phyloP scores from a whole-genome alignment of 2,113 vertebrate genomes.

The Mirounga angustirostris region DNA sequence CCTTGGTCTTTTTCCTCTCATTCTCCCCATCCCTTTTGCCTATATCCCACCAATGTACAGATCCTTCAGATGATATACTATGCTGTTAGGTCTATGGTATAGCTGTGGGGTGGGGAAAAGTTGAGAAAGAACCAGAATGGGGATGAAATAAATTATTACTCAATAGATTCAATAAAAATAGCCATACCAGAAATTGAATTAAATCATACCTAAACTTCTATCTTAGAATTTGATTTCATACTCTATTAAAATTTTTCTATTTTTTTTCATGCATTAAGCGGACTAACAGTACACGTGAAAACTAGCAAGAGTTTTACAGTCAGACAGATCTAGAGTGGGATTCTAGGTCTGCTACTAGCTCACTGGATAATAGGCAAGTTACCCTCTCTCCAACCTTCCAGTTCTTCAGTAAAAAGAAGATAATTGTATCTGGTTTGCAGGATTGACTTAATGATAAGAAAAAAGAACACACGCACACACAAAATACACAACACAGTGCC shows the following conservation, averaged over 20 bases:
- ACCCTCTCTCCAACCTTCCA: not conserved
- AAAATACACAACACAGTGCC: not conserved
- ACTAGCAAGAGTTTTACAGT: not conserved
- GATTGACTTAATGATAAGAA: not conserved
- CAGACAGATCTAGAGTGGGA: not conserved
- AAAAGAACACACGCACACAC: not conserved
- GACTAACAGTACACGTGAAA: not conserved
- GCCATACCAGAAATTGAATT: not conserved
- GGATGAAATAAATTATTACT: not conserved
- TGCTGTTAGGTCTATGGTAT: not conserved
- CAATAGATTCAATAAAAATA: not conserved
- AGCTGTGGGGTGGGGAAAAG: not conserved
- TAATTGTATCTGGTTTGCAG: not conserved
- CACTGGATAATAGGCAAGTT: not conserved
- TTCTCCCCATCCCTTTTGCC: not conserved
- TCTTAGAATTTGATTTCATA: slow-evolving; percentile 30
- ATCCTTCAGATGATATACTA: not conserved
- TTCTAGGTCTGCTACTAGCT: not conserved
- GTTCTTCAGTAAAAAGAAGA: not conserved
- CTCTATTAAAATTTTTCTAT: not conserved
- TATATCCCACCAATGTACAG: not conserved
- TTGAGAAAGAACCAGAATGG: not conserved
- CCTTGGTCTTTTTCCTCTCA: not conserved
- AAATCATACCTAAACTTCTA: not conserved
- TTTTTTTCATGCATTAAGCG: not conserved